Base-by-base conservation (phyloP, 2,113 vertebrate genomes). In the Ctenomys sociabilis region DNA sequence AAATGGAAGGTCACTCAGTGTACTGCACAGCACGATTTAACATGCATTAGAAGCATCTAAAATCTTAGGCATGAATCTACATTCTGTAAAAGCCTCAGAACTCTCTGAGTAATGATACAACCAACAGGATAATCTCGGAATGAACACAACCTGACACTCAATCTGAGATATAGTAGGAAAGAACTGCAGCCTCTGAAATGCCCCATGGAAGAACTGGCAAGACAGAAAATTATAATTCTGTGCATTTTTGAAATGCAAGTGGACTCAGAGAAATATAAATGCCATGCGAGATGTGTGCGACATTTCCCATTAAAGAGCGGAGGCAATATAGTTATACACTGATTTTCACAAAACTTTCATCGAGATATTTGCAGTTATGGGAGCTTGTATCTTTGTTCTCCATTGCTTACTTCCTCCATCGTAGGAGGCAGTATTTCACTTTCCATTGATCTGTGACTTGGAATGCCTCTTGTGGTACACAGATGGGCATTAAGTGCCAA, bases 81-180 rank as follows among this genome's bases (percentile, higher is more conserved):
- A 57, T 91, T 93, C 59, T 13, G 0, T 83, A 12, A 94, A 68
- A 68, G 28, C 97, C 96, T 99, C 97, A 97, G 99, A 94, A 45
- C 98, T 98, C 98, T 99, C 97, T 0, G 98, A 97, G 19, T 98
- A 99, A 98, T 98, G 99, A 92, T 98, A 97, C 98, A 99, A 11
- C 98, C 98, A 93, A 98, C 98, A 40, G 98, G 98, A 26, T 98
- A 97, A 97, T 99, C 98, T 96, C 99, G 97, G 72, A 96, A 99
- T 99, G 84, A 99, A 40, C 54, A 99, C 98, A 98, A 99, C 0
- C 98, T 97, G 0, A 98, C 98, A 0, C 98, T 99, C 97, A 98
- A 98, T 72, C 98, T 0, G 98, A 94, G 5, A 12, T 98, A 98
- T 57, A 98, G 98, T 52, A 81, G 95, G 97, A 99, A 99, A 85